A percentile compares a stretch with the other conserved stretches of the same genome.
phyloP scores from a whole-genome alignment of 2,113 vertebrate species.

The Apistogramma diplotaenia region DNA sequence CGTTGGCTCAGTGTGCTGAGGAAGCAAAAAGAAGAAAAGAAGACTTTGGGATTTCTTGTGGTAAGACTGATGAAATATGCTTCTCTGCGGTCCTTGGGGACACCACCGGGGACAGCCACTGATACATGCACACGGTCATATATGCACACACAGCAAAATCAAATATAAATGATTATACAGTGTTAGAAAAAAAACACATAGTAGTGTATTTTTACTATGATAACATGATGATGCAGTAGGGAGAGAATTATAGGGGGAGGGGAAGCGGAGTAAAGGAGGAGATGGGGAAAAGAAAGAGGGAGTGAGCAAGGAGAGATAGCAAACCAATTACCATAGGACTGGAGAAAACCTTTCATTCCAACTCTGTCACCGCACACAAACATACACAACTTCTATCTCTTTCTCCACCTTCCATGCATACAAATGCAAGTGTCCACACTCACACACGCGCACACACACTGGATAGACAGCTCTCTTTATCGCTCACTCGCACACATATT shows the following conservation, averaged over 20 bases:
- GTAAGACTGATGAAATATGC: slow-evolving; percentile 63
- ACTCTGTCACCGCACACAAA: slow-evolving; percentile 47
- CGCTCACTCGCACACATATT: slow-evolving; percentile 55
- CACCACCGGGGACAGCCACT: slow-evolving; percentile 25
- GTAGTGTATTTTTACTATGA: background rate
- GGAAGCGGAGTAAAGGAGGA: background rate
- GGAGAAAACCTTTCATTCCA: slow-evolving; percentile 65
- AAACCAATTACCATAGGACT: slow-evolving; percentile 55
- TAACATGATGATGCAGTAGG: slow-evolving; percentile 26
- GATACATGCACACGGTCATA: slow-evolving; percentile 26
- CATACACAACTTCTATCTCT: slow-evolving; percentile 24
- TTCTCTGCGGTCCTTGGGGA: slow-evolving; percentile 46
- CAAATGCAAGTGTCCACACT: slow-evolving; percentile 37
- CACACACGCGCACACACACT: background rate
- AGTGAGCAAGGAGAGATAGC: slow-evolving; percentile 25
- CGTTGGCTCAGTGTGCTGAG: slow-evolving; percentile 53
- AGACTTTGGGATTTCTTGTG: slow-evolving; percentile 35
- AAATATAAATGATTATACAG: slow-evolving; percentile 40
- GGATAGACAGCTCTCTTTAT: slow-evolving; percentile 50
- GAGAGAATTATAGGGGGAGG: slow-evolving; percentile 42
- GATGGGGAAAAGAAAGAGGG: slow-evolving; percentile 1
- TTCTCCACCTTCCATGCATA: slow-evolving; percentile 30
- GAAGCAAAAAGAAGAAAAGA: slow-evolving; percentile 41
- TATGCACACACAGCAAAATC: slow-evolving; percentile 63
- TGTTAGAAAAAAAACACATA: slow-evolving; percentile 30